Base-by-base conservation (phyloP, 30 jellyfish, hydroid and myxozoan species). In the Nemopilema nomurai region DNA sequence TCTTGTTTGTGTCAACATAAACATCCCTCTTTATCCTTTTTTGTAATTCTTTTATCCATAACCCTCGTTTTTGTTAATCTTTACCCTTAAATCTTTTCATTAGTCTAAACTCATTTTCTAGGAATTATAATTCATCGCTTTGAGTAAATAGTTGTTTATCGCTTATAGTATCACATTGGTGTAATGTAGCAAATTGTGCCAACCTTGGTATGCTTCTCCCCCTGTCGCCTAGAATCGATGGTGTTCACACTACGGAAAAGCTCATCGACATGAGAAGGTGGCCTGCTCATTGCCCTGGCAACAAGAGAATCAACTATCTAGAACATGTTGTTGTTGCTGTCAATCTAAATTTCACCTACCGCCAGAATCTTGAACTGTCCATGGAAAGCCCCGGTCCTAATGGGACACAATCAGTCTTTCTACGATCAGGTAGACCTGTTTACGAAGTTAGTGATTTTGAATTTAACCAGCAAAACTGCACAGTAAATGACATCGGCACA, bases 331-430 rank as follows among this genome's bases (percentile, higher is more conserved):
- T 76, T 7, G 4, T 76, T 19, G 30, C 23, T 1, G 1, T 76
- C 22, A 1, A 26, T 1, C 26, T 76, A 30, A 76, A 76, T 28
- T 76, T 76, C 22, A 76, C 86, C 0, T 17, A 16, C 1, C 53
- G 86, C 23, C 25, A 30, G 16, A 76, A 76, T 22, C 62, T 76
- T 27, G 86, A 76, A 28, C 23, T 76, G 22, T 74, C 22, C 20
- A 63, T 76, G 19, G 31, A 17, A 25, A 76, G 86, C 62, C 71
- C 97, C 82, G 1, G 63, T 79, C n/a, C n/a, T n/a, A n/a, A n/a
- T 30, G 87, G 89, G 51, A 77, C 87, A 62, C 49, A 52, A 27
- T 89, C 97, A 0, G n/a, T 80, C 1, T 51, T 81, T 62, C 92
- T 89, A 63, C 93, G 89, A 1, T 79, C 89, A 33, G 89, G 89